Base-by-base conservation (phyloP, 2,113 vertebrate genomes). In the Varanus komodoensis region DNA sequence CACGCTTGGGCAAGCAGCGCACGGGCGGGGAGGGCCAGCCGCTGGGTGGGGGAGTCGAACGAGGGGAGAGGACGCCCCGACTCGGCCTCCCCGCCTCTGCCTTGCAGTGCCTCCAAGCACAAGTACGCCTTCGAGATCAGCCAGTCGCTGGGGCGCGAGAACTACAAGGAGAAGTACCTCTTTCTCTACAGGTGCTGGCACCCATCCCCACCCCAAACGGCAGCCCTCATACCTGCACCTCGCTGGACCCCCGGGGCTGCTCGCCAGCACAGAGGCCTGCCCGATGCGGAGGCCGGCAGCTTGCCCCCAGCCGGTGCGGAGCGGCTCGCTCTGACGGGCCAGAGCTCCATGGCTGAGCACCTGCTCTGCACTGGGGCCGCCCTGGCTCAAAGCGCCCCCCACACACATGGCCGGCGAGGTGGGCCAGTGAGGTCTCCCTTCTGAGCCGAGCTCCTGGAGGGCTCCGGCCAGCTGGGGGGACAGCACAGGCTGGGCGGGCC, bases 121-220 rank as follows among this genome's bases (percentile, higher is more conserved):
- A 50, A 64, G 0, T 98, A 98, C 0, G 87, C 90, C 86, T 96
- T 98, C 0, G 96, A 98, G 89, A 96, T 97, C 95, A 99, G 99
- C 0, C 92, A 97, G 67, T 98, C 98, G 1, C 95, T 99, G 86
- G 99, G 98, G 3, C 97, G 98, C 82, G 98, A 97, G 84, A 93
- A 97, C 67, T 99, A 99, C 89, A 99, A 97, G 91, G 99, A 99
- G 95, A 97, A 98, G 96, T 99, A 99, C 93, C 97, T 99, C 88
- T 99, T 98, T 93, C 92, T 99, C 83, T 99, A 99, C 96, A 99
- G 98, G 99, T 98, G 94, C 89, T 0, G 0, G 48, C 29, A 0
- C 34, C 2, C 21, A 8, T 17, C 73, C 3, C 44, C 15, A 21
- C 19, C 12, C 4, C 9, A 0, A 8, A 15, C 2, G 8, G 48